Evolutionary conservation across 1,140 invertebrate genomes (phyloP).

Genomic region (Camponotus pennsylvanicus): DNA sequence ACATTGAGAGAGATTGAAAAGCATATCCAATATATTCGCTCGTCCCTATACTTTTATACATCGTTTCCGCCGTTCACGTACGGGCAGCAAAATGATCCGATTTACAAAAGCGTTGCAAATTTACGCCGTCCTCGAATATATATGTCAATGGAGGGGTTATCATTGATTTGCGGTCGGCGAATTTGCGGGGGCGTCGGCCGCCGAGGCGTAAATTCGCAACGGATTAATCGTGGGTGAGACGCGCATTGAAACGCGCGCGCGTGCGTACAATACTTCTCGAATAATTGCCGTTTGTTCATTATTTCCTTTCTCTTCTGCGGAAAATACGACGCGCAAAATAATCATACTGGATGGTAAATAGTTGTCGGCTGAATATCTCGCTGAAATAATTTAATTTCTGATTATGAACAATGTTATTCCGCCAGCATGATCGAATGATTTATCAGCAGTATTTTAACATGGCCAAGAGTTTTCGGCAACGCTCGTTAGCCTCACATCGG

Average conservation of each 20-base stretch:
- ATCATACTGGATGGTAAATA: constrained; percentile 39
- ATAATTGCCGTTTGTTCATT: constrained; percentile 50
- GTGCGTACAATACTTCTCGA: constrained; percentile 52
- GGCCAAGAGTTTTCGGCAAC: background rate
- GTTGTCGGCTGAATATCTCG: background rate
- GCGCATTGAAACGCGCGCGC: constrained; percentile 38
- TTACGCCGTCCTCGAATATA: constrained; percentile 33
- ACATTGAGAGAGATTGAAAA: background rate
- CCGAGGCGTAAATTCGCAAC: constrained; percentile 63
- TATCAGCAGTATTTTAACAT: background rate
- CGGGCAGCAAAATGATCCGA: constrained; percentile 20
- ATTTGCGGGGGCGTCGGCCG: constrained; percentile 31
- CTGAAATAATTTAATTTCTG: constrained; percentile 55
- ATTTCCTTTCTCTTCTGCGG: constrained; percentile 6
- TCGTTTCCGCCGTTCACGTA: background rate
- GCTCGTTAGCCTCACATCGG: background rate
- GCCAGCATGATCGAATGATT: constrained; percentile 3
- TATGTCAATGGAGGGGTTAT: constrained; percentile 59
- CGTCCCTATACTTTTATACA: constrained; percentile 14
- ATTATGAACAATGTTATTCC: constrained; percentile 54
- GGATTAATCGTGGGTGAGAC: constrained; percentile 63
- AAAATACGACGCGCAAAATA: constrained; percentile 24
- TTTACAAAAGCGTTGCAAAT: constrained; percentile 57
- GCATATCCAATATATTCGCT: background rate
- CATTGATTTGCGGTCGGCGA: constrained; percentile 61